phyloP scores from a whole-genome alignment of 1,140 invertebrate genomes.

The Neotoxoptera formosana region DNA sequence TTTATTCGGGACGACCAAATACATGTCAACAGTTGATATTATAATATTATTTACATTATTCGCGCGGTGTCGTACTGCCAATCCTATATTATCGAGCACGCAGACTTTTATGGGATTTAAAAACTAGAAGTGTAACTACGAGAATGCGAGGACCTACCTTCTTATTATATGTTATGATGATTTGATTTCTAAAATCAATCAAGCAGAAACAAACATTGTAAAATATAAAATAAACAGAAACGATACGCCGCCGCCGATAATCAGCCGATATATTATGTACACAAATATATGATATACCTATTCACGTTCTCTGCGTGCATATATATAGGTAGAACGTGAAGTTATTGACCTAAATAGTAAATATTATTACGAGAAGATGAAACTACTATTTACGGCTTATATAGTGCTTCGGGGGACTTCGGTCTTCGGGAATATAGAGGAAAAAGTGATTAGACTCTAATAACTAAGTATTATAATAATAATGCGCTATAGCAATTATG shows the following conservation, averaged over 20 bases:
- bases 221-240: conserved; percentile 1
- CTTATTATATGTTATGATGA: background rate
- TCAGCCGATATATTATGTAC: background rate
- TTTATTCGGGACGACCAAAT: background rate
- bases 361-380: background rate
- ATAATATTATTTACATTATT: background rate
- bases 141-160: too few species aligned
- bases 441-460: conserved; percentile 43
- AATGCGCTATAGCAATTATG: conserved; percentile 19
- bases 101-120: background rate
- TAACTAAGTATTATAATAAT: conserved; percentile 33
- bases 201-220: background rate
- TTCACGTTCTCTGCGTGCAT: background rate
- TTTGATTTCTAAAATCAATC: background rate
- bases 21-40: background rate
- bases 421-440: background rate
- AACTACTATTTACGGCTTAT: background rate
- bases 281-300: background rate
- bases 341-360: conserved; percentile 15
- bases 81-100: background rate
- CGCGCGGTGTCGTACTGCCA: background rate
- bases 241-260: background rate
- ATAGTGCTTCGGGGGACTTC: background rate
- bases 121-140: background rate
- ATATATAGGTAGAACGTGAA: background rate